phyloP scores from a whole-genome alignment of 2,888 invertebrate species.

The Halictus quadricinctus region DNA sequence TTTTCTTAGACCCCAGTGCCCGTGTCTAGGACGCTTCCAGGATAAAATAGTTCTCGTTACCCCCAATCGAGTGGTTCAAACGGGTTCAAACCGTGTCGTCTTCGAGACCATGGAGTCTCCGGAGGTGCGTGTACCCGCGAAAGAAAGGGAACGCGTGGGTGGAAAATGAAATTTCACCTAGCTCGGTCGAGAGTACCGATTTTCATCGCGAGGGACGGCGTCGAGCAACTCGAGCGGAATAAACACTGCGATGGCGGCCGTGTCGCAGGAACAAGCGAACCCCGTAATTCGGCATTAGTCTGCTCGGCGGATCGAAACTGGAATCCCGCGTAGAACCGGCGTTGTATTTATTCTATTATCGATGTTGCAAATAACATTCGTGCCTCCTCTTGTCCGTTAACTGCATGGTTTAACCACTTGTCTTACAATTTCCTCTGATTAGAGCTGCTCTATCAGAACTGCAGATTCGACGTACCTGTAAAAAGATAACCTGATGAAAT shows the following conservation, averaged over 20 bases:
- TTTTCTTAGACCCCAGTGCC: neutral
- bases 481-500: neutral
- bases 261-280: constrained; percentile 52
- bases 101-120: neutral
- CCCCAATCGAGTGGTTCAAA: neutral
- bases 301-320: constrained; percentile 39
- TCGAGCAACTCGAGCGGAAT: constrained; percentile 28
- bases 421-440: neutral
- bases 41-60: neutral
- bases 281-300: constrained; percentile 51
- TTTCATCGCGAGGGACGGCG: constrained; percentile 1
- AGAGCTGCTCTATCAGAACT: neutral
- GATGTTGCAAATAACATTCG: constrained; percentile 1
- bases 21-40: neutral
- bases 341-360: constrained; percentile 12
- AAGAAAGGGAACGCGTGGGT: neutral
- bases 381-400: neutral
- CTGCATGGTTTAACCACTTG: neutral
- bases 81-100: neutral
- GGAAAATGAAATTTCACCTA: constrained; percentile 21
- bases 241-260: constrained; percentile 38
- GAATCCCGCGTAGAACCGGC: constrained; percentile 17
- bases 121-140: neutral
- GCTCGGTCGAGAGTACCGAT: constrained; percentile 5
- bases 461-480: neutral